Evolutionary conservation across 2,113 vertebrate species (phyloP).

Genomic region (Rana temporaria): DNA sequence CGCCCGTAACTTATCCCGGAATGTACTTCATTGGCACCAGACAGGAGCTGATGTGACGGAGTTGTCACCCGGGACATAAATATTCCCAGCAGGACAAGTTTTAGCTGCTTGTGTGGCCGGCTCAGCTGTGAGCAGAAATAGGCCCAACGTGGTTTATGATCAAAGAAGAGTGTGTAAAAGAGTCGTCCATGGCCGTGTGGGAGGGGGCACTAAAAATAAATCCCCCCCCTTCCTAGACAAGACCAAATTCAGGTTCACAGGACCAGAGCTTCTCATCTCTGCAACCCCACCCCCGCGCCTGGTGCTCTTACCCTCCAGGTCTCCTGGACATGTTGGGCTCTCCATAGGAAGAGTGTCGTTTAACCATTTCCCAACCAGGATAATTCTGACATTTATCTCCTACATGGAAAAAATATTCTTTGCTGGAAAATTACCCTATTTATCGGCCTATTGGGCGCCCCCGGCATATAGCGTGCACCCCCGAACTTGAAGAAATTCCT

Average conservation of each 20-base stretch:
- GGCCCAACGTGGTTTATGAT: constrained; percentile 15
- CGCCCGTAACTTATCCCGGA: background rate
- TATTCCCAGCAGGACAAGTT: background rate
- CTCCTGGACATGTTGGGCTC: background rate
- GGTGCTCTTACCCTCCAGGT: background rate
- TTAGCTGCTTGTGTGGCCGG: constrained; percentile 31
- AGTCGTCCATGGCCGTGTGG: background rate
- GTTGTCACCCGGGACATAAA: background rate
- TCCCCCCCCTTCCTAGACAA: background rate
- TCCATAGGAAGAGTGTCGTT: no score
- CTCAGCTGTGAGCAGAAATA: background rate
- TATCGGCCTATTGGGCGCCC: no score
- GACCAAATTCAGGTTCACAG: constrained; percentile 29
- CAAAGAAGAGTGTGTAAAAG: constrained; percentile 13
- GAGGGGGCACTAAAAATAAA: background rate
- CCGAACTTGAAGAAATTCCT: no score
- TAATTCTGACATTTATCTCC: no score
- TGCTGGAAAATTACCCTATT: no score
- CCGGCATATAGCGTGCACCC: no score
- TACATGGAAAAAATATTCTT: no score
- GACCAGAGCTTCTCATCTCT: background rate
- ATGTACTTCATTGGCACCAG: background rate
- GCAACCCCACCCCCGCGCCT: background rate
- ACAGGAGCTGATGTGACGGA: background rate
- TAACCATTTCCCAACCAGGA: no score